Percentiles rank a stretch among this genome's conserved stretches.
Conservation (phyloP, 1,140 invertebrate genomes). For the Tetragnatha versicolor region DNA sequence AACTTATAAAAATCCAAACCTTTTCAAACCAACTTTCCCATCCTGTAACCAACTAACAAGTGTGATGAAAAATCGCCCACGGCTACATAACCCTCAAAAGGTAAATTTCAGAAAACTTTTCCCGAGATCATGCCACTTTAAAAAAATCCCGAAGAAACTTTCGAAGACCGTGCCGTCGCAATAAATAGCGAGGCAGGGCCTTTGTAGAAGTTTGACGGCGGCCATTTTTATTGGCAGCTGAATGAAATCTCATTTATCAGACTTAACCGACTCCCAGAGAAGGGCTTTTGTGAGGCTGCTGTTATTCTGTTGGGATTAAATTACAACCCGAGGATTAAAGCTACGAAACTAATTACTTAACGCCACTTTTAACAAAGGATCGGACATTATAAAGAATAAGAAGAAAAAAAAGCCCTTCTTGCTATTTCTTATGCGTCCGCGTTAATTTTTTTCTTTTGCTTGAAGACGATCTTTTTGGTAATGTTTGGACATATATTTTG, state of each 20-base stretch:
- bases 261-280: neutral
- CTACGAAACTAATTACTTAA: constrained; percentile 37
- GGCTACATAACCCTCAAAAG: no score
- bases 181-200: constrained; percentile 9
- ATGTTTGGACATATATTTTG: neutral
- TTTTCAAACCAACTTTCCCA: no score
- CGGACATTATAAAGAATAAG: neutral
- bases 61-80: no score
- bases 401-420: neutral
- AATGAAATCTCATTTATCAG: constrained; percentile 30
- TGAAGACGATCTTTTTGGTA: neutral
- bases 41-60: no score
- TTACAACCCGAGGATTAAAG: constrained; percentile 14
- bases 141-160: neutral
- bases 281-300: constrained; percentile 1
- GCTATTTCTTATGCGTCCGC: neutral
- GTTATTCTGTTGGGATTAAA: constrained; percentile 4
- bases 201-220: constrained; percentile 12
- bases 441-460: neutral
- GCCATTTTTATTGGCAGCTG: constrained; percentile 22
- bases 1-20: no score
- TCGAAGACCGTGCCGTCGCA: neutral
- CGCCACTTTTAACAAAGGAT: neutral
- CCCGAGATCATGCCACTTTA: neutral
- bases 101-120: no score